These are phyloP conservation scores for Halcyon malimbica DNA, from an alignment of 2,113 vertebrate genomes.

Conservation along the genomic window DNA sequence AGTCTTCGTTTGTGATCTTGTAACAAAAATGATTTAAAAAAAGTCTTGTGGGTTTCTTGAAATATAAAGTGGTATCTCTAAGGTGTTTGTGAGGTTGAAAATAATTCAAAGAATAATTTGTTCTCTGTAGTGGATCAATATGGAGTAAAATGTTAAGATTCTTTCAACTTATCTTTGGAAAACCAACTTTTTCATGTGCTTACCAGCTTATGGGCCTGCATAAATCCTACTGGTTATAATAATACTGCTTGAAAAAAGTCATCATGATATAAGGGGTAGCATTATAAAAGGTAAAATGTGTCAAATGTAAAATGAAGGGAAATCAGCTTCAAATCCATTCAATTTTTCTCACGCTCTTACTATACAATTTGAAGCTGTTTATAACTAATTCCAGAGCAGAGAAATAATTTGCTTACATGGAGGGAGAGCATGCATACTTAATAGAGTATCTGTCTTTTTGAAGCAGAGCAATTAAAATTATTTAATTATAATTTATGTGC, in stretches of 20 bases:
- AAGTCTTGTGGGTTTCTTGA: background rate
- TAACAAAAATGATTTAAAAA: constrained; percentile 22
- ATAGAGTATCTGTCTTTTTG: background rate
- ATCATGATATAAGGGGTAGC: background rate
- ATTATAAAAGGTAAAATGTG: background rate
- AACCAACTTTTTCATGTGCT: background rate
- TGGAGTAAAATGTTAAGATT: background rate
- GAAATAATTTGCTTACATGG: background rate
- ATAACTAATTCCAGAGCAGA: background rate
- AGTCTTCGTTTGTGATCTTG: background rate
- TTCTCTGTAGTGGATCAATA: background rate
- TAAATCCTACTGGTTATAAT: background rate
- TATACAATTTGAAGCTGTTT: background rate
- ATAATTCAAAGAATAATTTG: background rate
- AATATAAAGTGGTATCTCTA: background rate
- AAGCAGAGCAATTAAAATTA: background rate
- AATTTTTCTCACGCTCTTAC: background rate
- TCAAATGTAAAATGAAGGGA: background rate
- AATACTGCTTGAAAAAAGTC: background rate
- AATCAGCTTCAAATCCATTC: background rate
- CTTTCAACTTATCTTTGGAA: background rate
- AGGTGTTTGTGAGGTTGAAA: background rate
- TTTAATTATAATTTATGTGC: constrained; percentile 5
- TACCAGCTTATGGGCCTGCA: background rate
- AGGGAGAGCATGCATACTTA: background rate